A percentile compares a stretch with the other conserved stretches of the same genome.
Evolutionary conservation across 1,140 invertebrate species (phyloP).

Genomic region (Copidosoma floridanum): DNA sequence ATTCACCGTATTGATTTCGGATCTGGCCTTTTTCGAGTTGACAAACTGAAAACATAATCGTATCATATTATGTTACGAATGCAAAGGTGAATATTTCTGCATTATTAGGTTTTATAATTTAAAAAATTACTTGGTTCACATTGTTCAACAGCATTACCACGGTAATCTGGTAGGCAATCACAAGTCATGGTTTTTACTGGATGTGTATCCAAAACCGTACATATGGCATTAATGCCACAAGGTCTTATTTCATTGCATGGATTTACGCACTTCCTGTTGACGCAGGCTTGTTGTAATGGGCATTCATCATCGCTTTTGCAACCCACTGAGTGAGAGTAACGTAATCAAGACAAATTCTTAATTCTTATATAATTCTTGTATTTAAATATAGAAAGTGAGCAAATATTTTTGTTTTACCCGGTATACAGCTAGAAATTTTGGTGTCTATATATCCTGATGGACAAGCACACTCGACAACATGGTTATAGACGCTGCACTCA

Average conservation of each 20-base stretch:
- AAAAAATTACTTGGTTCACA: constrained; percentile 73
- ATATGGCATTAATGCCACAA: constrained; percentile 78
- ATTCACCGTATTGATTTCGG: constrained; percentile 67
- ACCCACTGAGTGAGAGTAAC: constrained; percentile 52
- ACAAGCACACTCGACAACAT: constrained; percentile 74
- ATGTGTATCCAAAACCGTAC: constrained; percentile 75
- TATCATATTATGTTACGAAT: no score
- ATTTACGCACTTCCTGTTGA: constrained; percentile 77
- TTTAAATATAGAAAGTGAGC: no score
- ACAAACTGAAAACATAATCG: constrained; percentile 59
- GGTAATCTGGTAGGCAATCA: constrained; percentile 80
- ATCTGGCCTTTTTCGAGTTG: constrained; percentile 71
- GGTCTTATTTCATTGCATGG: constrained; percentile 78
- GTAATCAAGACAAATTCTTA: no score
- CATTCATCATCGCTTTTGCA: constrained; percentile 81
- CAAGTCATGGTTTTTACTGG: constrained; percentile 87
- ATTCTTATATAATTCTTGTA: no score
- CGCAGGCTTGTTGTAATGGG: constrained; percentile 77
- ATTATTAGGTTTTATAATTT: no score
- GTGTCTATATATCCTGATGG: constrained; percentile 69
- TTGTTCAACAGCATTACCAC: constrained; percentile 75
- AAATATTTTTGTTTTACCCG: no score
- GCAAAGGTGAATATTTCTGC: no score
- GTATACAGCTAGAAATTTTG: constrained; percentile 60
- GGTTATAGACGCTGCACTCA: constrained; percentile 74